phyloP scores from a whole-genome alignment of 2,888 invertebrate genomes.

The Mactromeris polynyma region DNA sequence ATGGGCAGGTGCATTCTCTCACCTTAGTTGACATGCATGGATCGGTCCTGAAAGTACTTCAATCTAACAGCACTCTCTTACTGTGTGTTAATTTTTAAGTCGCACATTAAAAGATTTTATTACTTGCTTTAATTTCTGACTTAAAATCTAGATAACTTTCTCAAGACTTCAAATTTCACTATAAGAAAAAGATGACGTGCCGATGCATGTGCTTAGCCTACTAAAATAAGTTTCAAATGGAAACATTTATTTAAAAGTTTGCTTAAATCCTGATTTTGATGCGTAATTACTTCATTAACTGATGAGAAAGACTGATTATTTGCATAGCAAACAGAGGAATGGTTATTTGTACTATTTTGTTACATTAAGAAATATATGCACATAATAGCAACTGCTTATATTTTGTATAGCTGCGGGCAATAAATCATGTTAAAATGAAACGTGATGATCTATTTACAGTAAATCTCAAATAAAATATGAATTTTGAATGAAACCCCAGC shows the following conservation, averaged over 20 bases:
- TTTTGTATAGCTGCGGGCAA: not conserved
- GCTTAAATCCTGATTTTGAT: not conserved
- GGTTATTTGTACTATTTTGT: not conserved
- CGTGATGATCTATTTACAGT: not conserved
- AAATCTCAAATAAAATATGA: constrained; percentile 4
- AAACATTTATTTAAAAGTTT: not conserved
- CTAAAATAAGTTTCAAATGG: too few species aligned
- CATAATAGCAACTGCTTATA: not conserved
- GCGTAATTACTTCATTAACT: not conserved
- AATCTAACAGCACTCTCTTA: too few species aligned
- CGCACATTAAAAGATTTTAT: too few species aligned
- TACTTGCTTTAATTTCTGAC: too few species aligned
- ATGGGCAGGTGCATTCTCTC: too few species aligned
- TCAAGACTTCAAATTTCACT: too few species aligned
- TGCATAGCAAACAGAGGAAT: not conserved
- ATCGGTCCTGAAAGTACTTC: too few species aligned
- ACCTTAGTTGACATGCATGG: too few species aligned
- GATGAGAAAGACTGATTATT: not conserved
- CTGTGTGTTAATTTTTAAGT: too few species aligned
- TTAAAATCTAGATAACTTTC: too few species aligned
- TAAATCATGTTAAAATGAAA: not conserved
- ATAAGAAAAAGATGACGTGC: too few species aligned
- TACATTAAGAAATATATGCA: not conserved
- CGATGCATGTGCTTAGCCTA: too few species aligned
- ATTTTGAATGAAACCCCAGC: not conserved